Percentiles rank a stretch among this genome's conserved stretches.
phyloP scores from a whole-genome alignment of 2,888 invertebrate species.

The Cantharis nigra region DNA sequence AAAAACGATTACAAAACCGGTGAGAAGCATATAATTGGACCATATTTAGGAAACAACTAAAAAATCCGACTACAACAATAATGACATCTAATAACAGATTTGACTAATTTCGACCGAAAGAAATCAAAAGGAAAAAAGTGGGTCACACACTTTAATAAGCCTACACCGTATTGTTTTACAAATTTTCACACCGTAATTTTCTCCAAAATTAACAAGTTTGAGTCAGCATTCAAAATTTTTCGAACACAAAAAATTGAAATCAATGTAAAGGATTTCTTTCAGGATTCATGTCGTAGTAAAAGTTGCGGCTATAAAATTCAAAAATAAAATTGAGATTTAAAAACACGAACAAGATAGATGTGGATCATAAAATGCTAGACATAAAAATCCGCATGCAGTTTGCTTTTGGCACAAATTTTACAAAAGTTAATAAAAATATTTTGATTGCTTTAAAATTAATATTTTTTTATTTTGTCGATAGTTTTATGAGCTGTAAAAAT shows the following conservation, averaged over 20 bases:
- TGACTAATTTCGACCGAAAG: neutral
- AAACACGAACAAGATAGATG: neutral
- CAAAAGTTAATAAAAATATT: neutral
- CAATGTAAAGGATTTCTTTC: neutral
- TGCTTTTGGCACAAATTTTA: neutral
- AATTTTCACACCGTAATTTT: neutral
- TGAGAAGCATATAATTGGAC: neutral
- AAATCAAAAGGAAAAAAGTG: neutral
- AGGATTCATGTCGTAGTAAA: neutral
- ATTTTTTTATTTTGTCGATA: neutral
- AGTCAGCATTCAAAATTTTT: neutral
- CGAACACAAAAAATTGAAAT: neutral
- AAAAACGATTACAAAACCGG: neutral
- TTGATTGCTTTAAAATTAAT: neutral
- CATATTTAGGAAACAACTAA: neutral
- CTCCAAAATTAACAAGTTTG: neutral
- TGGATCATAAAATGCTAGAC: neutral
- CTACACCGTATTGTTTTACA: neutral
- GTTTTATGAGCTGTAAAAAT: neutral
- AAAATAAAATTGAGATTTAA: neutral
- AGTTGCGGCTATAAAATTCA: neutral
- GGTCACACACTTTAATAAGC: neutral
- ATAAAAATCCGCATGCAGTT: neutral
- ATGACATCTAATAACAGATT: neutral
- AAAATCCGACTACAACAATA: neutral